A percentile compares a stretch with the other conserved stretches of the same genome.
Evolutionary conservation across 2,797 vertebrate genomes (phyloP).

Genomic region (Danio choprae): DNA sequence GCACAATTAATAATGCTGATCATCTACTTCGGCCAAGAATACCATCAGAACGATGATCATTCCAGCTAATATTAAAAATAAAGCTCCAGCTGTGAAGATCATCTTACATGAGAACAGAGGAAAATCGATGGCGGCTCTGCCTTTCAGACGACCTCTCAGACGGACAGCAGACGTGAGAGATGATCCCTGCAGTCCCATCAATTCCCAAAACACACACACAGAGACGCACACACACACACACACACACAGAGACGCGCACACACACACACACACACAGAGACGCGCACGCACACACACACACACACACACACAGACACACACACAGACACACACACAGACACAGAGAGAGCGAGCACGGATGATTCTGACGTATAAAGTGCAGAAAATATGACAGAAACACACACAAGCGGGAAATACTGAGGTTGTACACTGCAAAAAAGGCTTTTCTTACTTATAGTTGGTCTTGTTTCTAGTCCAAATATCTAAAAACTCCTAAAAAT

Average conservation of each 20-base stretch:
- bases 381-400: conserved; percentile 49
- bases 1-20: background rate
- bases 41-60: background rate
- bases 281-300: background rate
- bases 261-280: no score
- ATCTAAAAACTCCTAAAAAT: no score
- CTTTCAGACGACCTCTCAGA: conserved; percentile 45
- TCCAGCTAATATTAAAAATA: background rate
- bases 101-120: conserved; percentile 22
- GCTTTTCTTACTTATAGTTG: no score
- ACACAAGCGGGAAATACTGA: conserved; percentile 21
- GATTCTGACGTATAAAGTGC: conserved; percentile 60
- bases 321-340: no score
- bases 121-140: conserved; percentile 41
- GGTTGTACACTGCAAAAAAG: background rate
- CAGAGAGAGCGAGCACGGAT: no score
- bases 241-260: background rate
- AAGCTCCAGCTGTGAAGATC: background rate
- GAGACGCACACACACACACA: background rate
- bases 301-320: no score
- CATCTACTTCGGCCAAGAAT: background rate
- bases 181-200: conserved; percentile 62
- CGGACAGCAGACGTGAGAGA: conserved; percentile 33
- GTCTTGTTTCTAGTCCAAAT: no score
- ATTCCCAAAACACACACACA: conserved; percentile 53